Evolutionary conservation across 2,113 vertebrate species (phyloP), one percentile per base, ranked within the genome.

Genomic region (Erpornis zantholeuca): DNA sequence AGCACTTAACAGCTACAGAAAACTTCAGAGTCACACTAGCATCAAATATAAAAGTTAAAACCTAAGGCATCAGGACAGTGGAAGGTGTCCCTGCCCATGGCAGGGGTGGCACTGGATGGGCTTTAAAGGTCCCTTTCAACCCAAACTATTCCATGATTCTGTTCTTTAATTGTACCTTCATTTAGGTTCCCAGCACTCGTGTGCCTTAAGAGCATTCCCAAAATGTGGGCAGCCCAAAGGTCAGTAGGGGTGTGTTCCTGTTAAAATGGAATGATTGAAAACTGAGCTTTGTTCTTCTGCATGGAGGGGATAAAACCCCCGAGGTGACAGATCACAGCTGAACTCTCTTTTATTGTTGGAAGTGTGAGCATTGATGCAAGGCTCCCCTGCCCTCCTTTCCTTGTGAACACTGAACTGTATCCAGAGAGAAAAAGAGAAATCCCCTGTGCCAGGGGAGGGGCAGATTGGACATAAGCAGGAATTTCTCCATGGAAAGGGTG

Each of bases 401-500:
- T 44, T 15, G 7, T 22, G 42, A 28, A 2, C 9, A 1, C 10
- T 14, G 21, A 36, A 4, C 18, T 25, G 19, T 3, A 1, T 5
- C 7, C 49, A 45, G 80, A 52, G 44, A 83, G 78, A 49, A 23
- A 82, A 75, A 29, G 33, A 53, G 78, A 47, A 82, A 40, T 27
- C 9, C 45, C 16, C 24, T 11, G 47, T 28, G 56, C 40, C 47
- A 47, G 54, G 28, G 14, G 24, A 31, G 25, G 24, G 1, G 8
- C 40, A 40, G 63, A 6, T 10, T 18, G 79, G 63, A 24, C 63
- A 42, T 1, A 31, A 42, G 70, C 0, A 54, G 71, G 54, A 24
- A 42, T 56, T 82, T 47, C 18, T 4, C 0, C 21, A 11, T 54
- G 54, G 56, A 42, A 49, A 49, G 2, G 25, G 25, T 13, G 54